Evolutionary conservation across 2,888 invertebrate species (phyloP).

Genomic region (Matsumyia berberina): DNA sequence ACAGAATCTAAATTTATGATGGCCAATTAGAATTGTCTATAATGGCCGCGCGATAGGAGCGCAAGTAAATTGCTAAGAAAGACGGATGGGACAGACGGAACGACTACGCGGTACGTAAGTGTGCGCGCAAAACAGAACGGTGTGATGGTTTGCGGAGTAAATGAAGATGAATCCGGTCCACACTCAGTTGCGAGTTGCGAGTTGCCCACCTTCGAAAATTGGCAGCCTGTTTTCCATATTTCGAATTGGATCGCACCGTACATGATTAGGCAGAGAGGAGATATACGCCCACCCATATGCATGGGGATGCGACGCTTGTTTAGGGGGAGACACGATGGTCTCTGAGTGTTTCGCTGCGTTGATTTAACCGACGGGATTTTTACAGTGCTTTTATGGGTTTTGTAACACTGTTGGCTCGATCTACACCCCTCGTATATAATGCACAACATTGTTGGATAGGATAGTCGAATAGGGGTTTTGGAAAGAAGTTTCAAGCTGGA

Average conservation of each 20-base stretch:
- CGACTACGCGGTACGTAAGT: conserved; percentile 19
- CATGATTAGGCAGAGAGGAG: conserved; percentile 41
- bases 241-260: conserved; percentile 45
- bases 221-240: conserved; percentile 67
- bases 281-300: conserved; percentile 57
- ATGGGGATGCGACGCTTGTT: conserved; percentile 7
- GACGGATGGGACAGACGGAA: conserved; percentile 25
- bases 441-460: too few species aligned
- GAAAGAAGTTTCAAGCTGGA: too few species aligned
- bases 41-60: conserved; percentile 69
- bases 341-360: conserved; percentile 15
- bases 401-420: too few species aligned
- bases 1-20: conserved; percentile 77
- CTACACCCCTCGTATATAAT: too few species aligned
- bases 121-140: conserved; percentile 15
- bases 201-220: conserved; percentile 70
- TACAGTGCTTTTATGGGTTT: too few species aligned
- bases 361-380: conserved; percentile 28
- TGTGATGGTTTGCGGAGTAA: conserved; percentile 3
- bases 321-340: conserved; percentile 2
- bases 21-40: conserved; percentile 77
- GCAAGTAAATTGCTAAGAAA: conserved; percentile 61
- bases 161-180: conserved; percentile 61
- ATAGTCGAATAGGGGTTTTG: too few species aligned
- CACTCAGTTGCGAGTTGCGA: conserved; percentile 59